These are phyloP conservation scores for Nemotelus pantherinus DNA, from an alignment of 2,888 invertebrate species.

Conservation along the genomic window DNA sequence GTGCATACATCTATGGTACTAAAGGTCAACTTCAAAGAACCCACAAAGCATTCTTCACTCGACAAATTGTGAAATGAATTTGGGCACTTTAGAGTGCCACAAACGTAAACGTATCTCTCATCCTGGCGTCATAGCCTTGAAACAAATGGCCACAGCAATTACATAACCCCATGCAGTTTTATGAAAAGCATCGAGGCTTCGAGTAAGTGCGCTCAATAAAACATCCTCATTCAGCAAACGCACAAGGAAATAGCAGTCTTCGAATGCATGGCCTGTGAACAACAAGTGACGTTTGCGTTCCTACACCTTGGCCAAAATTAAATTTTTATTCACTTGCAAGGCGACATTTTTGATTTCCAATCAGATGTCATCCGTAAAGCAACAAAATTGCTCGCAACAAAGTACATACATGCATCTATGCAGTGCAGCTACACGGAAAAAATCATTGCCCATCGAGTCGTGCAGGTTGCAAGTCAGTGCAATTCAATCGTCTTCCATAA, in stretches of 20 bases:
- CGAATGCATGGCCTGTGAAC: conserved; percentile 5
- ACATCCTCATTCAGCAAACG: background rate
- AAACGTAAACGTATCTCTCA: no score
- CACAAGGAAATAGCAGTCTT: background rate
- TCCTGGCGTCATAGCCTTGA: background rate
- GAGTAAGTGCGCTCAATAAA: background rate
- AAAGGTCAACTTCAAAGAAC: no score
- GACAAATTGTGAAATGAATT: no score
- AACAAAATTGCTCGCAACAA: background rate
- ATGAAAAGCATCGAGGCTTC: background rate
- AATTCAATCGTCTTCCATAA: conserved; percentile 40
- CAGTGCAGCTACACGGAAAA: background rate
- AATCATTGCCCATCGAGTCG: background rate
- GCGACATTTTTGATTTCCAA: background rate
- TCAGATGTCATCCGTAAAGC: background rate
- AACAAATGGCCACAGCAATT: conserved; percentile 49
- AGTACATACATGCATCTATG: background rate
- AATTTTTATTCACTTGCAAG: background rate
- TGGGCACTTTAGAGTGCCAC: no score
- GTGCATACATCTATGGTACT: no score
- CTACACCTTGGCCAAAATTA: conserved; percentile 12
- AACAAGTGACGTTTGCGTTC: background rate
- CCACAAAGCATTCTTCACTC: no score
- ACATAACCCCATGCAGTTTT: conserved; percentile 48
- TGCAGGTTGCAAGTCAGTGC: conserved; percentile 2